These are phyloP conservation scores for Gambusia holbrooki DNA, from an alignment of 2,113 vertebrate species.

Conservation along the genomic window DNA sequence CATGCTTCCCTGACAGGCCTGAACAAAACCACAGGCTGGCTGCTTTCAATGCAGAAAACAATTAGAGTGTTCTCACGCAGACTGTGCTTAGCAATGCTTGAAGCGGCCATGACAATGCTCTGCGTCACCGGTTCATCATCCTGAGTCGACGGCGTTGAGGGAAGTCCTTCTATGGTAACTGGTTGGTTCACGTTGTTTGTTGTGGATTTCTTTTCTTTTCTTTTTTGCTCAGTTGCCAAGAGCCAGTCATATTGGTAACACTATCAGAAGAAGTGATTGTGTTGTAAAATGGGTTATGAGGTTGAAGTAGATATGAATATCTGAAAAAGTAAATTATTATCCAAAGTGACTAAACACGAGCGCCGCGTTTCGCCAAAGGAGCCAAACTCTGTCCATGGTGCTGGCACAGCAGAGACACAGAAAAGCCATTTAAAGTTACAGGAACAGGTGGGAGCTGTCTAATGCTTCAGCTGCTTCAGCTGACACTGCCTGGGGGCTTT, in stretches of 20 bases:
- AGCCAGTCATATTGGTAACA: background rate
- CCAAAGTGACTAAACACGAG: background rate
- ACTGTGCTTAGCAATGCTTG: background rate
- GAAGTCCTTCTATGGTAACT: conserved; percentile 12
- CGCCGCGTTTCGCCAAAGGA: background rate
- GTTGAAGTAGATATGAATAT: background rate
- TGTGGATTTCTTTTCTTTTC: conserved; percentile 13
- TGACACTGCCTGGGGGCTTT: too few species aligned
- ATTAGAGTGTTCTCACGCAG: background rate
- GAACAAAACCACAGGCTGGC: background rate
- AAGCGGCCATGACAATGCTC: background rate
- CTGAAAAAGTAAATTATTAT: conserved; percentile 1
- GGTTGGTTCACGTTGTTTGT: conserved; percentile 9
- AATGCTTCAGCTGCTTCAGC: too few species aligned
- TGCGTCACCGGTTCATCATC: background rate
- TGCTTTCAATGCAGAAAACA: background rate
- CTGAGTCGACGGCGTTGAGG: background rate
- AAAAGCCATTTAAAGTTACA: background rate
- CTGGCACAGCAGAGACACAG: conserved; percentile 44
- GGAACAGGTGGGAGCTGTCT: background rate
- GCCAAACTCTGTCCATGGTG: conserved; percentile 73
- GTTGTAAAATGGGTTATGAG: conserved; percentile 4
- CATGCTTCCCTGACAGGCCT: conserved; percentile 37
- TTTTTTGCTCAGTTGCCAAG: conserved; percentile 3
- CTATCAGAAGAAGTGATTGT: background rate